Evolutionary conservation across 2,113 vertebrate genomes (phyloP).

Genomic region (Poeciliopsis turrubarensis): DNA sequence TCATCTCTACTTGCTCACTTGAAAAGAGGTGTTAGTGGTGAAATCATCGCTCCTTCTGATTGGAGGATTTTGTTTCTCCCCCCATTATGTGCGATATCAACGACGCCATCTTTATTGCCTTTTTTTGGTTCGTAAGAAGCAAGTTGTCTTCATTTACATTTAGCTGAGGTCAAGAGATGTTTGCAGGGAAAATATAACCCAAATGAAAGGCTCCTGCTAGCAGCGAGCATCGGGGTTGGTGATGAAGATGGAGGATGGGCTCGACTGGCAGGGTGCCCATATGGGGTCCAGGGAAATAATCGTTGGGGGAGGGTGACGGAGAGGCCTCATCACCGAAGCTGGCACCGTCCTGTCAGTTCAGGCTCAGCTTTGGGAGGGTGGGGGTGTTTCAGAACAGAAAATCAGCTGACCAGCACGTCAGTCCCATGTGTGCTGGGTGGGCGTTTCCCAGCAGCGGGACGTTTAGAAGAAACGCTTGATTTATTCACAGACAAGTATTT

Average conservation of each 20-base stretch:
- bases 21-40: background rate
- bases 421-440: background rate
- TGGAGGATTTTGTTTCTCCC: background rate
- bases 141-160: background rate
- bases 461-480: background rate
- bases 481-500: conserved; percentile 4
- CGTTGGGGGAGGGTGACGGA: conserved; percentile 33
- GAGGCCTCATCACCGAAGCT: conserved; percentile 52
- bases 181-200: background rate
- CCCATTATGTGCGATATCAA: background rate
- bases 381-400: conserved; percentile 39
- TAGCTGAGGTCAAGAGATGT: conserved; percentile 28
- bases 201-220: conserved; percentile 33
- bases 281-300: conserved; percentile 70
- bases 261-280: conserved; percentile 66
- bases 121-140: background rate
- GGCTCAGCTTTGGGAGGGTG: conserved; percentile 47
- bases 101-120: background rate
- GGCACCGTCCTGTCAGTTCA: conserved; percentile 51
- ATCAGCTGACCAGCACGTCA: conserved; percentile 19
- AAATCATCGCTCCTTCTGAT: background rate
- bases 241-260: conserved; percentile 73
- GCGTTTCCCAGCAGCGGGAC: background rate
- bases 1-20: background rate
- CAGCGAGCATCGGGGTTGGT: conserved; percentile 45